phyloP scores from a whole-genome alignment of 2,888 invertebrate genomes.

The Ophonus ardosiacus region DNA sequence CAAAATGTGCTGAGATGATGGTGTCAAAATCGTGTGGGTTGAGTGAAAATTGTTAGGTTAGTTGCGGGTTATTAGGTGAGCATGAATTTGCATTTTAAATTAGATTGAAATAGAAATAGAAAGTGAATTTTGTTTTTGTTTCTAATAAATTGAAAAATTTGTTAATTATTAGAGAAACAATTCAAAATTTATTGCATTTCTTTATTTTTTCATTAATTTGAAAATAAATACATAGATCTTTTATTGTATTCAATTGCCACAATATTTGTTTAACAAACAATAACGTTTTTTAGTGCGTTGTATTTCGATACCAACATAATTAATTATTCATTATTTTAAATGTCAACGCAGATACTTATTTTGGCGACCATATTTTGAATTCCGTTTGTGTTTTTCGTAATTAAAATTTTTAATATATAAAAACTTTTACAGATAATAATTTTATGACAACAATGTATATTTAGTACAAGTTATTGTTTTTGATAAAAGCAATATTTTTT shows the following conservation, averaged over 20 bases:
- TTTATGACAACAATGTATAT: too few relatives aligned
- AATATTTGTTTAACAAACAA: not conserved
- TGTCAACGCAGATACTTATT: not conserved
- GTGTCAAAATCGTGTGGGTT: slow-evolving; percentile 1
- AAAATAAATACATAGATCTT: not conserved
- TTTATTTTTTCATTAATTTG: not conserved
- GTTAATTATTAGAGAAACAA: too few relatives aligned
- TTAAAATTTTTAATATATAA: too few relatives aligned
- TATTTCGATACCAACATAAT: not conserved
- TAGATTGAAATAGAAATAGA: not conserved
- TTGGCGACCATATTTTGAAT: not conserved
- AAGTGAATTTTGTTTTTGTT: not conserved
- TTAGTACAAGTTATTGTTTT: too few relatives aligned
- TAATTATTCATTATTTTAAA: not conserved
- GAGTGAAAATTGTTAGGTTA: not conserved
- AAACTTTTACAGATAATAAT: too few relatives aligned
- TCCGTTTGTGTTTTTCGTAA: not conserved
- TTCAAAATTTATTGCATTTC: too few relatives aligned
- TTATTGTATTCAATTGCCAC: not conserved
- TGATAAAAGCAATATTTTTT: too few relatives aligned
- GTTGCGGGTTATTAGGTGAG: not conserved
- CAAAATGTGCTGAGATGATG: slow-evolving; percentile 46
- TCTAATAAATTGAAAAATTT: too few relatives aligned
- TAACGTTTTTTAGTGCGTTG: not conserved
- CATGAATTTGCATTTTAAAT: not conserved